Evolutionary conservation across 2,113 vertebrate genomes (phyloP).

Genomic region (Connochaetes taurinus): DNA sequence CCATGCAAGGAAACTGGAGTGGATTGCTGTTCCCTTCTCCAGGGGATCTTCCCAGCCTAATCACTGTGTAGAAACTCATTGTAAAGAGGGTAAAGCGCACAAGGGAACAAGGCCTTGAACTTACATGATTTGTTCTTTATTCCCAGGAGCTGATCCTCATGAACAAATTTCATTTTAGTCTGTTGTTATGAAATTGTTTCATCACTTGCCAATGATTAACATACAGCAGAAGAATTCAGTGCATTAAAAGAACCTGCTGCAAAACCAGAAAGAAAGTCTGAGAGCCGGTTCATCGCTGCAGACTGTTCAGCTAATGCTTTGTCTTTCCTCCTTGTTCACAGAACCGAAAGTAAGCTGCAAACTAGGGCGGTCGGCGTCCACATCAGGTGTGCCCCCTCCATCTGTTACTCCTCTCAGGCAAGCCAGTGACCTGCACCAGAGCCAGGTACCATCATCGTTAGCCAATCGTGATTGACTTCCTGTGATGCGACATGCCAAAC

Average conservation of each 20-base stretch:
- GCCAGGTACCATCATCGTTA: conserved; percentile 92
- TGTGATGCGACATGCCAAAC: conserved; percentile 84
- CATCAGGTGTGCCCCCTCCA: conserved; percentile 91
- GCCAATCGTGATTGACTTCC: conserved; percentile 85
- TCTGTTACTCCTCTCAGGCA: conserved; percentile 87
- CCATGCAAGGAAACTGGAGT: not conserved
- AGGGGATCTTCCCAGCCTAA: not conserved
- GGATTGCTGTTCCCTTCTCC: not conserved
- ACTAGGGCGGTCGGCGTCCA: conserved; percentile 91
- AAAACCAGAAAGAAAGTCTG: fast-evolving
- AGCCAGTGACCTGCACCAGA: conserved; percentile 86
- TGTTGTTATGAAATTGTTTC: not conserved
- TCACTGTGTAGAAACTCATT: not conserved
- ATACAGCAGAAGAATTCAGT: not conserved
- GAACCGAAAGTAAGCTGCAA: conserved; percentile 89
- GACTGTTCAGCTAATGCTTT: not conserved
- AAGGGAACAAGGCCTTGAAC: not conserved
- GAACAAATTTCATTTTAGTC: not conserved
- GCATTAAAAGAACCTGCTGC: fast-evolving
- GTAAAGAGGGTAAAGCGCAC: not conserved
- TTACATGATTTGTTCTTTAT: not conserved
- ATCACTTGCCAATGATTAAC: not conserved
- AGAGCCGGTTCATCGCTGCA: fast-evolving
- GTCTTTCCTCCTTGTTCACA: conserved; percentile 59
- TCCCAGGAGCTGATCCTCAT: not conserved